Percentiles rank a stretch among this genome's conserved stretches.
Conservation (phyloP, 1,140 invertebrate genomes). For the Drosophila willistoni region DNA sequence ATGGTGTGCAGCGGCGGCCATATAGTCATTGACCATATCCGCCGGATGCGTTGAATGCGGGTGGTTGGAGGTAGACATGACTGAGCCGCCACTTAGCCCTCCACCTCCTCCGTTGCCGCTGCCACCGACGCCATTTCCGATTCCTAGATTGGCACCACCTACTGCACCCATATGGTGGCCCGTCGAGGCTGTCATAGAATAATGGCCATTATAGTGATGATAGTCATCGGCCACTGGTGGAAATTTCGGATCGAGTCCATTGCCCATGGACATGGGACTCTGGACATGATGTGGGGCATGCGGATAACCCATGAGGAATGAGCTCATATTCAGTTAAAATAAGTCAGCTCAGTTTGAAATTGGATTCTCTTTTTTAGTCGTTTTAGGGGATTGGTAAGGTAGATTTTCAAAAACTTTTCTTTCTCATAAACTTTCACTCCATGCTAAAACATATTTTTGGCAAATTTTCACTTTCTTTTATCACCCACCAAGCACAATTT, state of each 20-base stretch:
- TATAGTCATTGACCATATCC: constrained; percentile 82
- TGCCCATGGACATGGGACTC: constrained; percentile 81
- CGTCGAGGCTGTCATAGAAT: constrained; percentile 79
- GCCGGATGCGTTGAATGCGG: constrained; percentile 78
- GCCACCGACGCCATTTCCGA: constrained; percentile 33
- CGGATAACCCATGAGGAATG: constrained; percentile 83
- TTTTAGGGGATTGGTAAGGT: neutral
- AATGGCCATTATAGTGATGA: constrained; percentile 82
- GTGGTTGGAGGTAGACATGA: constrained; percentile 77
- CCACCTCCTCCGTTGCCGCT: neutral
- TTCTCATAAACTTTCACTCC: constrained; percentile 40
- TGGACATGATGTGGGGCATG: constrained; percentile 84
- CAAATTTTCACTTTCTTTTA: constrained; percentile 21
- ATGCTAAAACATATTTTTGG: constrained; percentile 44
- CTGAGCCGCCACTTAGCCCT: constrained; percentile 19
- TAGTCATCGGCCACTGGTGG: constrained; percentile 82
- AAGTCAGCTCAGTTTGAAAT: constrained; percentile 15
- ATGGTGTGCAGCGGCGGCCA: constrained; percentile 69
- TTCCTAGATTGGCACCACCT: constrained; percentile 21
- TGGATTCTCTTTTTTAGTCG: neutral
- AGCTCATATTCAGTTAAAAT: constrained; percentile 70
- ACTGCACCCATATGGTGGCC: constrained; percentile 70
- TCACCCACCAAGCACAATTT: constrained; percentile 11
- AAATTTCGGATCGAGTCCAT: constrained; percentile 80
- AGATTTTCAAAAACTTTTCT: constrained; percentile 15